Conservation (phyloP, 2,888 invertebrate genomes). For the Phaedon cochleariae region DNA sequence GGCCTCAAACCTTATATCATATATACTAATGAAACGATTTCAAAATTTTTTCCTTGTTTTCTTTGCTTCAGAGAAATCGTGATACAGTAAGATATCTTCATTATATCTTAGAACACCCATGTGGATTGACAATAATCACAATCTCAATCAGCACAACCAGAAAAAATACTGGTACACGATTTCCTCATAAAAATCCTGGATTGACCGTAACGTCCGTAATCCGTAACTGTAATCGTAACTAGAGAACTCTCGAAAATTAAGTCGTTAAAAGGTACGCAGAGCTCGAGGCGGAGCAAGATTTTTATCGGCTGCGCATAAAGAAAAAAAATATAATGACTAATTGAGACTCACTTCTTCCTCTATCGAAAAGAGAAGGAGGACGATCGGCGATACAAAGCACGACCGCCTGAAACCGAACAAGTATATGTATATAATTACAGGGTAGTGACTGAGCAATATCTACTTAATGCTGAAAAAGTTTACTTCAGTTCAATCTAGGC, state of each 20-base stretch:
- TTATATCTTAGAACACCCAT: conserved; percentile 29
- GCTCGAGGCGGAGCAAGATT: conserved; percentile 32
- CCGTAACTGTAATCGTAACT: conserved; percentile 26
- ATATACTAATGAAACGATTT: too few species aligned
- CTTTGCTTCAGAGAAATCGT: too few species aligned
- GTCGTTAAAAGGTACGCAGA: conserved; percentile 28
- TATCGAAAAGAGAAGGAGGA: not conserved
- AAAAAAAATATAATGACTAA: conserved; percentile 27
- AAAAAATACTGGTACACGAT: conserved; percentile 31
- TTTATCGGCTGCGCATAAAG: conserved; percentile 27
- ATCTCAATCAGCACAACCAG: conserved; percentile 14
- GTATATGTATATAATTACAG: conserved; percentile 13
- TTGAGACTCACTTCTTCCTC: conserved; percentile 9
- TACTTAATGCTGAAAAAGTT: not conserved
- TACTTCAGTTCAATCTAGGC: not conserved
- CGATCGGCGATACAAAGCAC: conserved; percentile 5
- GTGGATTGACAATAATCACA: conserved; percentile 21
- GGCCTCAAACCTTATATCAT: too few species aligned
- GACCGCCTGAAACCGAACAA: conserved; percentile 13
- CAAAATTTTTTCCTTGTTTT: too few species aligned
- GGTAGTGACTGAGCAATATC: conserved; percentile 13
- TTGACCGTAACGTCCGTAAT: conserved; percentile 15
- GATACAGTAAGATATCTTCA: not conserved
- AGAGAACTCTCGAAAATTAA: conserved; percentile 32
- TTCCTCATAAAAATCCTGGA: conserved; percentile 29